A percentile compares a stretch with the other conserved stretches of the same genome.
These are phyloP conservation scores for Threskiornis aethiopicus DNA, from an alignment of 2,797 vertebrate genomes.

Conservation along the genomic window DNA sequence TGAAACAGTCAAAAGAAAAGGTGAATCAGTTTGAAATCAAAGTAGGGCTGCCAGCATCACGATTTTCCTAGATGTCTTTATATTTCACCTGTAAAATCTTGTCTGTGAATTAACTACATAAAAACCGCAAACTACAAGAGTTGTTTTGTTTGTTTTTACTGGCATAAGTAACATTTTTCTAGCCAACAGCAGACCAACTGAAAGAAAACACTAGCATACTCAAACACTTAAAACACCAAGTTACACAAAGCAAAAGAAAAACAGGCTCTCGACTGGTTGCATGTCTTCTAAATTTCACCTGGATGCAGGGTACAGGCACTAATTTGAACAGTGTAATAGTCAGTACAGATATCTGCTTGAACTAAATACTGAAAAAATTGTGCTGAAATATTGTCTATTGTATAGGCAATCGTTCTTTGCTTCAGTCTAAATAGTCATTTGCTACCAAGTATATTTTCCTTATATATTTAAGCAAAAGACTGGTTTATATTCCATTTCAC, in stretches of 20 bases:
- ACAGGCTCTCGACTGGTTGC: not conserved
- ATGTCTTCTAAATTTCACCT: not conserved
- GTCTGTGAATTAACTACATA: not conserved
- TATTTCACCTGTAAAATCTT: not conserved
- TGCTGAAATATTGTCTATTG: not conserved
- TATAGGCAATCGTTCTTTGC: not conserved
- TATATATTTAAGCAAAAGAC: not conserved
- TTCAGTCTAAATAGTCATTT: not conserved
- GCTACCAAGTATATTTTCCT: not conserved
- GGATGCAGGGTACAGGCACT: not conserved
- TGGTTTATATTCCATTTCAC: not conserved
- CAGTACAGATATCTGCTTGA: not conserved
- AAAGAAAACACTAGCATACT: not conserved
- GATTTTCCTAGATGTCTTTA: not conserved
- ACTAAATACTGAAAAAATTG: not conserved
- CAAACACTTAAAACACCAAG: not conserved
- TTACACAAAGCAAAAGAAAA: not conserved
- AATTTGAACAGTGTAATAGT: not conserved
- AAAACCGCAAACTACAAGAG: not conserved
- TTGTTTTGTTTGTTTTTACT: not conserved
- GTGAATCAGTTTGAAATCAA: not conserved
- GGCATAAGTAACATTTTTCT: not conserved
- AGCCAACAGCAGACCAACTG: not conserved
- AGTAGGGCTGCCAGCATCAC: not conserved
- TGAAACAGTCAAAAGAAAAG: not conserved